Base-by-base conservation (phyloP, 2,888 invertebrate species). In the Uloborus plumipes region DNA sequence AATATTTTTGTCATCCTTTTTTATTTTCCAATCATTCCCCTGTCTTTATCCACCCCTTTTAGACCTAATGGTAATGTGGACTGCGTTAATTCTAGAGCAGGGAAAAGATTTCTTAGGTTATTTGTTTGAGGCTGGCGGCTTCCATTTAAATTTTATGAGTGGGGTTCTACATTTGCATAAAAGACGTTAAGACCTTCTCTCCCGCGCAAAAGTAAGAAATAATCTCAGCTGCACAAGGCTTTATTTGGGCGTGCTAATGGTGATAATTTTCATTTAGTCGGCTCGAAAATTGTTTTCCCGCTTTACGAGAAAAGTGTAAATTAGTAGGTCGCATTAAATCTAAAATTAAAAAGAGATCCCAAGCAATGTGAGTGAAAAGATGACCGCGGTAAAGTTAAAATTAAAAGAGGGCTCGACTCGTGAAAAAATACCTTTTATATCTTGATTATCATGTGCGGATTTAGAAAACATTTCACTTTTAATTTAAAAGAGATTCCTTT, bases 71-170 rank as follows among this genome's bases (percentile, higher is more conserved):
- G 77, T 77, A 70, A 77, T 70, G 77, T 64, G 77, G 70, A 31
- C 64, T 49, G 39, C 77, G 55, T 61, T 77, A 77, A 77, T 77
- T 77, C 65, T 39, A 64, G 51, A 70, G 62, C 13, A 22, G 26
- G 61, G 61, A 26, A 61, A 31, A 26, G 62, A 39, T 39, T 39
- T 39, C 39, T 39, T 39, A 15, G 55, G 77, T 78, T 78, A 78
- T 78, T 78, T 78, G 64, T 78, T 62, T 39, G 39, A 18, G 70
- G 55, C 47, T 65, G 61, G 62, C 31, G 76, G 75, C 77, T 53
- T 65, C 69, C 70, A 47, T 65, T 78, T 78, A 78, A 78, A 71
- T 71, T 70, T 65, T 78, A 71, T 78, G 71, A 78, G 77, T 71
- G 71, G 50, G 49, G 39, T 18, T 15, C 55, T 16, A 62, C 74